Evolutionary conservation across 2,888 invertebrate genomes (phyloP).

Genomic region (Iphiclides podalirius): DNA sequence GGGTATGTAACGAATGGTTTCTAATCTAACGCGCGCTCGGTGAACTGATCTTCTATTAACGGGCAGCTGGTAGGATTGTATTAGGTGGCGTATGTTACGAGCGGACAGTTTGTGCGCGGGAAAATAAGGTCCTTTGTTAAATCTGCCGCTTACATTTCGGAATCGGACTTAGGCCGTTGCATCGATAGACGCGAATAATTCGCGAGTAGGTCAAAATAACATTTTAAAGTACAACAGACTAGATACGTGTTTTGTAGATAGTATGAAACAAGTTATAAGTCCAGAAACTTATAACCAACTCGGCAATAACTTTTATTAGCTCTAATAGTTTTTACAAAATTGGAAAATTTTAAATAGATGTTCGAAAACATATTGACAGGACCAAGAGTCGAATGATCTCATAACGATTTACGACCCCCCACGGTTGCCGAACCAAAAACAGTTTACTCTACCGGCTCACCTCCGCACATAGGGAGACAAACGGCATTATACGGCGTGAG

Average conservation of each 20-base stretch:
- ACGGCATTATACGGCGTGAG: conserved; percentile 35
- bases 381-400: conserved; percentile 1
- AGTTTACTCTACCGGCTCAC: conserved; percentile 33
- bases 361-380: conserved; percentile 7
- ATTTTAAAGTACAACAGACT: conserved; percentile 47
- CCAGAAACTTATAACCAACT: conserved; percentile 41
- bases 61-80: no score
- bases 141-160: no score
- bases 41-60: no score
- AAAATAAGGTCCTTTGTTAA: neutral
- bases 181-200: no score
- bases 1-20: conserved; percentile 85
- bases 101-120: conserved; percentile 4
- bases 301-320: neutral
- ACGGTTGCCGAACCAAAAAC: conserved; percentile 32
- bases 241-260: conserved; percentile 46
- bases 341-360: conserved; percentile 18
- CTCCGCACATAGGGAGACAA: conserved; percentile 35
- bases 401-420: neutral
- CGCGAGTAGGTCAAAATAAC: no score
- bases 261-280: conserved; percentile 43
- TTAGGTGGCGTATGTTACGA: conserved; percentile 24
- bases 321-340: conserved; percentile 27
- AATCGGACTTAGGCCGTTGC: no score
- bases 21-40: no score